Base-by-base conservation (phyloP, 2,888 invertebrate genomes). In the Stenodema calcarata region DNA sequence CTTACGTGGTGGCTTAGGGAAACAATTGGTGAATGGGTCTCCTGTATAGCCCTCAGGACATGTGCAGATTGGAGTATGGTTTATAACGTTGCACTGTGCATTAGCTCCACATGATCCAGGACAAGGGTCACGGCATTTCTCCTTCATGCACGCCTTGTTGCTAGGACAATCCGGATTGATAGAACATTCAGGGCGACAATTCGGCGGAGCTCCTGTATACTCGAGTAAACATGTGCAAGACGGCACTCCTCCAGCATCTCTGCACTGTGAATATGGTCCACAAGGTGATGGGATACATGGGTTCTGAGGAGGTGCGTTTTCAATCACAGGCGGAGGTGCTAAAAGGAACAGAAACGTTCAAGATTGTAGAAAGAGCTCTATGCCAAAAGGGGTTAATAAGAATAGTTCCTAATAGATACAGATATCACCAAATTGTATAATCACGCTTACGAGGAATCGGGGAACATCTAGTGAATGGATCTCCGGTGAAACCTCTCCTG, bases 201-300 rank as follows among this genome's bases (percentile, higher is more conserved):
- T 95, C 91, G 95, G 95, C 3, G 97, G 96, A 91, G 96, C 96
- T 86, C 97, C 97, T 90, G 94, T 94, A 90, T 96, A 96, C 89
- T 95, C 95, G 90, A 94, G 93, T 88, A 96, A 93, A 90, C 96
- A 97, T 54, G 94, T 94, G 90, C 96, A 97, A 85, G 96, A 94
- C 30, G 96, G 96, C 35, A 95, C 95, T 47, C 95, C 95, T 89
- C 96, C 95, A 88, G 94, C 93, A 91, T 95, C 94, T 90, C 93
- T 94, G 91, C 96, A 95, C 90, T 95, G 92, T 0, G 97, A 96
- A 91, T 97, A 97, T 0, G 95, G 92, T 69, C 97, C 97, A 90
- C 97, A 97, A 0, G 97, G 97, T 44, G 96, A 96, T 82, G 97
- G 96, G 90, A 96, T 94, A 90, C 96, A 97, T 0, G 96, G 96